phyloP scores from a whole-genome alignment of 2,113 vertebrate genomes.

The Triplophysa rosa region DNA sequence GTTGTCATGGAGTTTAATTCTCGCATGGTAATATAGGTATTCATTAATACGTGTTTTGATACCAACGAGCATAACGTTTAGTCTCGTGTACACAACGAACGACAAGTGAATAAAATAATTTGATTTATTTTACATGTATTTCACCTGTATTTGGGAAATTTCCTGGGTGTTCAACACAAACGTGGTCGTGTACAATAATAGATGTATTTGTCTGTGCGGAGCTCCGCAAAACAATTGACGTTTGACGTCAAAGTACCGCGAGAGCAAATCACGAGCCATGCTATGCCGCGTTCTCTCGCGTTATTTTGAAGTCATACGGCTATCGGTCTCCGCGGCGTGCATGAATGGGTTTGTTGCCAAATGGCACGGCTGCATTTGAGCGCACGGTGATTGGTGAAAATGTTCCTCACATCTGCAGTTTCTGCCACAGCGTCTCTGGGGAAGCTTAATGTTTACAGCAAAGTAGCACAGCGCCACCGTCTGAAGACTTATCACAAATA shows the following conservation, averaged over 20 bases:
- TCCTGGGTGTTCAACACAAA: constrained; percentile 20
- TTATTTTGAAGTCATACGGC: no score
- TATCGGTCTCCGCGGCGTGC: neutral
- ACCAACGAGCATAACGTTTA: neutral
- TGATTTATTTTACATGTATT: no score
- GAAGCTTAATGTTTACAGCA: constrained; percentile 29
- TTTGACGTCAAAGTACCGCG: no score
- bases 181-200: constrained; percentile 11
- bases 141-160: neutral
- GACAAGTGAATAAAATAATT: no score
- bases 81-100: neutral
- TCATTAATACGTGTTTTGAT: constrained; percentile 2
- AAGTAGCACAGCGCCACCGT: constrained; percentile 40
- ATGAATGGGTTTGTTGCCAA: constrained; percentile 31
- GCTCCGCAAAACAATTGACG: no score
- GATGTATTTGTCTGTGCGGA: no score
- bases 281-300: no score
- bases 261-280: no score
- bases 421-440: constrained; percentile 44
- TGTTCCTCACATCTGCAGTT: constrained; percentile 39
- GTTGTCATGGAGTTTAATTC: neutral
- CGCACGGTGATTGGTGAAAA: constrained; percentile 48
- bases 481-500: neutral
- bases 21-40: neutral
- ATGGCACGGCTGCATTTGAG: constrained; percentile 56